phyloP scores from a whole-genome alignment of 2,888 invertebrate species.

The Epiperipatus broadwayi region DNA sequence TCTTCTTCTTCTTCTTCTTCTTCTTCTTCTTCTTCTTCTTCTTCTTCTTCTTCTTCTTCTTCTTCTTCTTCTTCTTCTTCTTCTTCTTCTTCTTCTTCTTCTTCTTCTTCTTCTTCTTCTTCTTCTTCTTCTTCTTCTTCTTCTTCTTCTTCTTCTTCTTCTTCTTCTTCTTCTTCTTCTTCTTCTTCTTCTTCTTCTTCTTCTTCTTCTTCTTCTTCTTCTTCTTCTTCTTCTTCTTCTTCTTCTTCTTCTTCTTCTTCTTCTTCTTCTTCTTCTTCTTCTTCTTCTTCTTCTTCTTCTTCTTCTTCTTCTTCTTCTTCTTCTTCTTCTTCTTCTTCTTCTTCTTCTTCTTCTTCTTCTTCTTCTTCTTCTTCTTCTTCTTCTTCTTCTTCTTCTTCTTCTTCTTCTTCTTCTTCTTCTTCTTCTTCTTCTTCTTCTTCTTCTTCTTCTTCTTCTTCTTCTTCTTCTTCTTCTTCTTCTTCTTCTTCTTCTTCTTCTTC shows the following conservation, averaged over 20 bases:
- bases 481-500: conserved; percentile 3
- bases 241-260: conserved; percentile 3
- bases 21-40: conserved; percentile 3
- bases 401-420: conserved; percentile 3
- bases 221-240: conserved; percentile 3
- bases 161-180: conserved; percentile 3
- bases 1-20: conserved; percentile 3
- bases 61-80: conserved; percentile 3
- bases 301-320: conserved; percentile 3
- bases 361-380: conserved; percentile 3
- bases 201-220: conserved; percentile 3
- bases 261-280: conserved; percentile 3
- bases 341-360: conserved; percentile 3
- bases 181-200: conserved; percentile 3
- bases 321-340: conserved; percentile 3
- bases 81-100: conserved; percentile 3
- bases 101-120: conserved; percentile 3
- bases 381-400: conserved; percentile 3
- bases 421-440: conserved; percentile 3
- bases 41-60: conserved; percentile 3
- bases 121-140: conserved; percentile 3
- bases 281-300: conserved; percentile 3
- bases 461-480: conserved; percentile 3
- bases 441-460: conserved; percentile 3
- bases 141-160: conserved; percentile 3